phyloP scores from a whole-genome alignment of 1,140 invertebrate genomes.

The Drosophila melanica region DNA sequence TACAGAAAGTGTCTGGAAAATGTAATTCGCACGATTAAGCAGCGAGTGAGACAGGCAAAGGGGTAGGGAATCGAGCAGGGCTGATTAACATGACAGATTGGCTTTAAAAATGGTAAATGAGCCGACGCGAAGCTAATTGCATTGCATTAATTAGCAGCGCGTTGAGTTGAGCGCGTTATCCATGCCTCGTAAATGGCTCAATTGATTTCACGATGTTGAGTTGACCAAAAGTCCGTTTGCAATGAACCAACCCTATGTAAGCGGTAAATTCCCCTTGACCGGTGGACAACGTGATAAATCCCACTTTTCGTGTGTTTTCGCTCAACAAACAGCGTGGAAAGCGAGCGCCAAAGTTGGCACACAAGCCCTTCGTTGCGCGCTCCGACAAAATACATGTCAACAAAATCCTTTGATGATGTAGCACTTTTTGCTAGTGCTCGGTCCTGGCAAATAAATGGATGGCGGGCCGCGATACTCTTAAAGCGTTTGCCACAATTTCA shows the following conservation, averaged over 20 bases:
- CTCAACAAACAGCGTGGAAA: neutral
- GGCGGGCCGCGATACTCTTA: neutral
- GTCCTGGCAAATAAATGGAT: neutral
- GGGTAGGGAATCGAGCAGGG: neutral
- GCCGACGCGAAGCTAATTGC: slow-evolving; percentile 46
- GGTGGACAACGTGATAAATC: neutral
- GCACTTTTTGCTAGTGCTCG: neutral
- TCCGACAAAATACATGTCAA: neutral
- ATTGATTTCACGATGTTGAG: neutral
- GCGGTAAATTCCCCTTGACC: too few species aligned
- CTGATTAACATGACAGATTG: slow-evolving; percentile 7
- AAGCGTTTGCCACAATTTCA: neutral
- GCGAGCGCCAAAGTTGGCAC: neutral
- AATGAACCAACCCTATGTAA: neutral
- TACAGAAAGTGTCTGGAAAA: slow-evolving; percentile 5
- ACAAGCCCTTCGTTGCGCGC: neutral
- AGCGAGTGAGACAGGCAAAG: too few species aligned
- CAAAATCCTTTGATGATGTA: neutral
- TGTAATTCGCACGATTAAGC: slow-evolving; percentile 3
- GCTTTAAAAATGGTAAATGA: slow-evolving; percentile 45
- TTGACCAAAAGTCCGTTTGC: neutral
- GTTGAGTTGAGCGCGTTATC: neutral
- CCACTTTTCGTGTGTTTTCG: neutral
- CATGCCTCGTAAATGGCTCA: slow-evolving; percentile 8
- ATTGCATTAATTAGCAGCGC: slow-evolving; percentile 52